Conservation (phyloP, 2,113 vertebrate species). For the Heloderma charlesbogerti region DNA sequence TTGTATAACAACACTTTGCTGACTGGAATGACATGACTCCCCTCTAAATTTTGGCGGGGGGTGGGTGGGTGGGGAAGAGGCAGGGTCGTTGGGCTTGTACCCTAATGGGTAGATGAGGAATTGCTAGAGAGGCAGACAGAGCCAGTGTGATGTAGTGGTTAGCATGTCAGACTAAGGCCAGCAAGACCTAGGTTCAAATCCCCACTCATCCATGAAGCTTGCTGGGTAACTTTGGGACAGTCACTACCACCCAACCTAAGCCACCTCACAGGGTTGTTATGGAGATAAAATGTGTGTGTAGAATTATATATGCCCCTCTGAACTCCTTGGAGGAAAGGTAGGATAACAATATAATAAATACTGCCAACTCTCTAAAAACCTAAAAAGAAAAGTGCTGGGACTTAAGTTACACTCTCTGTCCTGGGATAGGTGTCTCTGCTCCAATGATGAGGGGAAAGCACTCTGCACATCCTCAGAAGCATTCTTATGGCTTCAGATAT, state of each 20-base stretch:
- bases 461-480: background rate
- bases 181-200: background rate
- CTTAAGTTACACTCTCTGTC: no score
- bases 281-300: no score
- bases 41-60: background rate
- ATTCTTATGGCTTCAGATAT: background rate
- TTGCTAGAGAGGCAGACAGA: background rate
- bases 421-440: background rate
- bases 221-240: no score
- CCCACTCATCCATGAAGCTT: background rate
- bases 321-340: background rate
- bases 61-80: background rate
- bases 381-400: background rate
- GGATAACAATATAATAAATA: background rate
- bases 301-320: background rate
- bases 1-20: background rate
- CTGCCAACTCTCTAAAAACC: background rate
- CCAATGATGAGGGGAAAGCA: background rate
- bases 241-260: background rate
- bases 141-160: background rate
- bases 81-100: background rate
- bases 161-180: background rate
- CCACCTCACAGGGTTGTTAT: background rate
- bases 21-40: background rate
- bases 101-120: background rate